Evolutionary conservation across 1,140 invertebrate genomes (phyloP).

Genomic region (Cepaea nemoralis): DNA sequence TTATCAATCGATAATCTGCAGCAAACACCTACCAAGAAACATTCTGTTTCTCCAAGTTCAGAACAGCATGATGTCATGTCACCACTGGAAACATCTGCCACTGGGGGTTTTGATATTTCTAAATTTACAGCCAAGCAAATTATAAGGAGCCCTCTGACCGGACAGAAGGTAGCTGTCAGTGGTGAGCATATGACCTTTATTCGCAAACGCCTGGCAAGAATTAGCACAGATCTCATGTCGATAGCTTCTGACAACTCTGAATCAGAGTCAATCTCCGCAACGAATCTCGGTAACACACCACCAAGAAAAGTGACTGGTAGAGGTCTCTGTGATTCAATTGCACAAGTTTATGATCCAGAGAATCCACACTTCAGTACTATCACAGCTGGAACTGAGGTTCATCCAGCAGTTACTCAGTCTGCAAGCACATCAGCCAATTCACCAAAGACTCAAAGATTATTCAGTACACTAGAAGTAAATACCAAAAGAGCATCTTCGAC

Average conservation of each 20-base stretch:
- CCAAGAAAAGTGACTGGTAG: not conserved
- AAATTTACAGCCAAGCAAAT: not conserved
- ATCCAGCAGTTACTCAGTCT: not conserved
- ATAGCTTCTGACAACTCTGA: not conserved
- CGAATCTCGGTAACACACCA: not conserved
- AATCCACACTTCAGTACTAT: not conserved
- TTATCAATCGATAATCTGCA: not conserved
- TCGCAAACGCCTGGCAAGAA: not conserved
- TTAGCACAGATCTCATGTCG: not conserved
- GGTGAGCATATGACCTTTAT: not conserved
- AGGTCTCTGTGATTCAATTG: not conserved
- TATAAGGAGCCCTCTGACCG: not conserved
- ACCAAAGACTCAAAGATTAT: not conserved
- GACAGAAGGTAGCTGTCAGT: not conserved
- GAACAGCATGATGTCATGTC: not conserved
- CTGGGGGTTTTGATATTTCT: not conserved
- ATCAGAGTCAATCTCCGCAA: not conserved
- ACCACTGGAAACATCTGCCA: not conserved
- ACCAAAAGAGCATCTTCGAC: not conserved
- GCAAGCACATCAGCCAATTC: not conserved
- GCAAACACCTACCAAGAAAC: not conserved
- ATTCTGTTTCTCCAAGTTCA: not conserved
- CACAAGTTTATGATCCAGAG: not conserved
- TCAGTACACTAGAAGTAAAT: not conserved
- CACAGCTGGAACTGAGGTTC: not conserved